Evolutionary conservation across 2,113 vertebrate species (phyloP).

Genomic region (Alectura lathami): DNA sequence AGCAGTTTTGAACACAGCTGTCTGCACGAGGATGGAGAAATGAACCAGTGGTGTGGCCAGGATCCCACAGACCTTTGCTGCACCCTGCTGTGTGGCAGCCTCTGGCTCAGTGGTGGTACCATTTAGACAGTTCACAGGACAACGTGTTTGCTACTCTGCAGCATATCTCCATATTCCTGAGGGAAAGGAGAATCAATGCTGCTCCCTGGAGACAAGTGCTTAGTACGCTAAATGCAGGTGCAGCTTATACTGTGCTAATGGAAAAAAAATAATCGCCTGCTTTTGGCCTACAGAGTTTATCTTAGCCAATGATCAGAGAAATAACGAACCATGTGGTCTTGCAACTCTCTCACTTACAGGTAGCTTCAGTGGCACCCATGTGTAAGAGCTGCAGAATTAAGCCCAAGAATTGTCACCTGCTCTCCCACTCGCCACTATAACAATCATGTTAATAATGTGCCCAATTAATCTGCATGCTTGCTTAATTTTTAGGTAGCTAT

Average conservation of each 20-base stretch:
- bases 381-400: not conserved
- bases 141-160: not conserved
- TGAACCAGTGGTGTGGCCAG: not conserved
- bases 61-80: not conserved
- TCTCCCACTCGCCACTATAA: not conserved
- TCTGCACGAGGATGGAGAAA: not conserved
- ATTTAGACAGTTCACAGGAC: not conserved
- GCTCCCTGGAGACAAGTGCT: not conserved
- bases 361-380: not conserved
- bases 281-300: not conserved
- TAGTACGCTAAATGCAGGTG: not conserved
- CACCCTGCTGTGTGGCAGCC: not conserved
- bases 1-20: not conserved
- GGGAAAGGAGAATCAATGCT: not conserved
- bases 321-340: not conserved
- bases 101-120: accelerated
- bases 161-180: not conserved
- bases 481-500: not conserved
- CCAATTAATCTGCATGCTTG: not conserved
- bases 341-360: not conserved
- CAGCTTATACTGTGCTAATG: not conserved
- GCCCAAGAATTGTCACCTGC: not conserved
- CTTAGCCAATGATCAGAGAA: not conserved
- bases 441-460: not conserved
- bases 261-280: not conserved